These are phyloP conservation scores for Phyllostomus discolor DNA, from an alignment of 2,113 vertebrate species.

Conservation along the genomic window DNA sequence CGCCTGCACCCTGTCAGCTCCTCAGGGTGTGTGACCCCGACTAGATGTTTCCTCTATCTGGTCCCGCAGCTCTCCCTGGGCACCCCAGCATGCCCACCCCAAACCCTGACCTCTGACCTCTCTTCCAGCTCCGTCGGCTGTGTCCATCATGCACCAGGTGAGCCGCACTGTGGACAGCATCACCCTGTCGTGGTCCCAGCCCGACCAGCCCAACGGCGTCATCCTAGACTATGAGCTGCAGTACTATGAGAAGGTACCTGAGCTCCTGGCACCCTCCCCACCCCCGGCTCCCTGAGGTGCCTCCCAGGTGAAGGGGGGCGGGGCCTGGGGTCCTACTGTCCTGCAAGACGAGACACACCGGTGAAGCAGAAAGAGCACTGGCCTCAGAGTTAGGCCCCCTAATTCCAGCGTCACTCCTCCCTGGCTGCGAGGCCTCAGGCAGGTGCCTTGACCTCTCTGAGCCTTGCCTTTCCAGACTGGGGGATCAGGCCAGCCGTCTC, in stretches of 20 bases:
- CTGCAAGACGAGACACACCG: fast-evolving
- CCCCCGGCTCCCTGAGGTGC: neutral
- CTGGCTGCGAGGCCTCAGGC: neutral
- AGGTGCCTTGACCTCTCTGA: neutral
- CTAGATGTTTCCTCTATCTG: neutral
- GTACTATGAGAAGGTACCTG: conserved; percentile 93
- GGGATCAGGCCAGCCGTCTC: neutral
- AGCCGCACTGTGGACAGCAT: conserved; percentile 91
- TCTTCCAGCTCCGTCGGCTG: conserved; percentile 89
- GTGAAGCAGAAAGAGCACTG: neutral
- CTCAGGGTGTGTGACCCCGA: neutral
- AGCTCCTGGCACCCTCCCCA: fast-evolving
- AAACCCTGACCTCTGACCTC: conserved; percentile 57
- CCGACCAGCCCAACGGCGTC: conserved; percentile 94
- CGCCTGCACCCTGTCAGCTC: neutral
- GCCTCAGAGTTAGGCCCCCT: neutral
- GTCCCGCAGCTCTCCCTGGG: neutral
- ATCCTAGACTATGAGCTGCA: conserved; percentile 97
- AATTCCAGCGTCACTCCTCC: fast-evolving
- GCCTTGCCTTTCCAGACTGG: neutral
- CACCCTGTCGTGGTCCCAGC: conserved; percentile 96
- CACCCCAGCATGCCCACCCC: neutral
- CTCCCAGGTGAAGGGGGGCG: too few relatives aligned
- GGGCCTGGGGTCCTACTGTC: neutral
- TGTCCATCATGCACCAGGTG: conserved; percentile 98